A percentile compares a stretch with the other conserved stretches of the same genome.
Evolutionary conservation across 2,797 vertebrate species (phyloP).

Genomic region (Characodon lateralis): DNA sequence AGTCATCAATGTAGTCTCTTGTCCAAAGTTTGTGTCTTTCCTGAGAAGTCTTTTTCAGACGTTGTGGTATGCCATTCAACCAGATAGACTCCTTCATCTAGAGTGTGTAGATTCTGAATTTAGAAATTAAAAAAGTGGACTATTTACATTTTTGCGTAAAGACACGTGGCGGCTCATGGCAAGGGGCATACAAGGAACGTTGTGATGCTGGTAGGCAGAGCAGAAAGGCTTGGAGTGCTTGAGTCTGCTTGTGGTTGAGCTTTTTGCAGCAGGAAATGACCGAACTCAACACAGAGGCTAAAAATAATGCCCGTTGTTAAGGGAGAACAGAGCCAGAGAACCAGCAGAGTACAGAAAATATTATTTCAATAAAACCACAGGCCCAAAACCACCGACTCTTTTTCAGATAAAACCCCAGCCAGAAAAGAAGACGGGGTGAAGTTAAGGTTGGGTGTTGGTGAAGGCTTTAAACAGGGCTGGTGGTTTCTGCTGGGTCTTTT

Average conservation of each 20-base stretch:
- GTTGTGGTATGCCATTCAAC: neutral
- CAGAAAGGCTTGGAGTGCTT: constrained; percentile 36
- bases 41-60: constrained; percentile 38
- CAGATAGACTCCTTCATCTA: neutral
- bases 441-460: constrained; percentile 46
- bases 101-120: neutral
- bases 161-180: constrained; percentile 6
- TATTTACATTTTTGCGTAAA: constrained; percentile 9
- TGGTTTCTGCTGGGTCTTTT: constrained; percentile 22
- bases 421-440: constrained; percentile 47
- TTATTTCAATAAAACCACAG: constrained; percentile 80
- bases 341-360: constrained; percentile 78
- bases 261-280: constrained; percentile 80
- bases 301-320: constrained; percentile 82
- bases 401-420: constrained; percentile 56
- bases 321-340: constrained; percentile 73
- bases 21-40: constrained; percentile 30
- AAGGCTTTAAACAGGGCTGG: neutral
- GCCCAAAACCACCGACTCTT: constrained; percentile 59
- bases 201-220: constrained; percentile 32
- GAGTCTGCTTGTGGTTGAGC: constrained; percentile 57
- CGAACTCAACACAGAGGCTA: constrained; percentile 71
- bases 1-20: constrained; percentile 56
- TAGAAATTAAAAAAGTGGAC: neutral
- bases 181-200: constrained; percentile 12